Evolutionary conservation across 2,888 invertebrate species (phyloP).

Genomic region (Charanyca ferruginea): DNA sequence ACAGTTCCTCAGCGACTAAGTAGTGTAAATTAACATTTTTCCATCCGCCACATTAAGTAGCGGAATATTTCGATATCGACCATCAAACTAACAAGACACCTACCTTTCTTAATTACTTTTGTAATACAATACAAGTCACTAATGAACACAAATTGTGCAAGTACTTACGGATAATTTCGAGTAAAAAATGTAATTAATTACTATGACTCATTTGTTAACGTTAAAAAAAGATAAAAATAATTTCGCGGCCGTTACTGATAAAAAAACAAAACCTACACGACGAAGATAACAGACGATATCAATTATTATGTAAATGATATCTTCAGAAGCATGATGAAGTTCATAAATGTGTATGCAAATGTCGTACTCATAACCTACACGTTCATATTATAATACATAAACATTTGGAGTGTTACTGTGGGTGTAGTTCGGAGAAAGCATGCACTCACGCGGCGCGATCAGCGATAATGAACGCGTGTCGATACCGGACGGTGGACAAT

Average conservation of each 20-base stretch:
- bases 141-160: constrained; percentile 33
- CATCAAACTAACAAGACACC: constrained; percentile 39
- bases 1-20: constrained; percentile 58
- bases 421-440: constrained; percentile 78
- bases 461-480: constrained; percentile 71
- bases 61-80: constrained; percentile 65
- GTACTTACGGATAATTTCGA: constrained; percentile 24
- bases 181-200: constrained; percentile 5
- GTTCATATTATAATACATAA: constrained; percentile 42
- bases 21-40: constrained; percentile 80
- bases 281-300: constrained; percentile 39
- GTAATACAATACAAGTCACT: constrained; percentile 37
- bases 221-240: constrained; percentile 19
- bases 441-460: constrained; percentile 55
- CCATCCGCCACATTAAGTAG: constrained; percentile 69
- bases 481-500: constrained; percentile 69
- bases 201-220: constrained; percentile 26
- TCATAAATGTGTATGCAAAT: constrained; percentile 52
- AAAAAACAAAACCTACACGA: constrained; percentile 41
- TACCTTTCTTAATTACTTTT: constrained; percentile 60
- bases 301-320: constrained; percentile 60
- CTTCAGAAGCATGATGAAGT: constrained; percentile 42
- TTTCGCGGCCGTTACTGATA: constrained; percentile 42
- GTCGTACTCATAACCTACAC: constrained; percentile 46
- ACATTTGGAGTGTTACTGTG: constrained; percentile 65